Base-by-base conservation (phyloP, 2,888 invertebrate species). In the Dichetophora obliterata region DNA sequence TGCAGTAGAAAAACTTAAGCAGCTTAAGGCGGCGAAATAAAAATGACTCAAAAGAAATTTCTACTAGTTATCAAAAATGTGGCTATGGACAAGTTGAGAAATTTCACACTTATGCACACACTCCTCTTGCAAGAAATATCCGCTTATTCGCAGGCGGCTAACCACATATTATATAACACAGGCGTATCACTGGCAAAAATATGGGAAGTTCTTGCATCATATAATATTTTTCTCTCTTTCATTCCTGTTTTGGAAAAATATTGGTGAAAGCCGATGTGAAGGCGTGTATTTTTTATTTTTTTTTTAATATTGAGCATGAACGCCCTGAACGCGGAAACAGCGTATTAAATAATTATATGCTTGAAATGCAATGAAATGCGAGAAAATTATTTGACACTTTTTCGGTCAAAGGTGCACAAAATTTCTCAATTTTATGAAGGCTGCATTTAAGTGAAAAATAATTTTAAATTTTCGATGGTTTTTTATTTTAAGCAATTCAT, bases 21-120 rank as follows among this genome's bases (percentile, higher is more conserved):
- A 52, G 77, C 75, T 77, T 77, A 77, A 11, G 48, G 59, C 48
- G 59, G 37, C n/a, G 43, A n/a, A 37, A 72, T 16, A n/a, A 11
- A 48, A 16, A n/a, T 19, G 43, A 50, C 24, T 5, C 69, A 43
- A 50, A 65, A 54, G 24, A 61, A 66, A 66, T 27, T 61, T 43
- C 61, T 59, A 9, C 24, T 22, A 73, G 34, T 54, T 54, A 8
- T 54, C 24, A 34, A 24, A 43, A 50, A 5, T 57, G 66, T 74
- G 66, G 76, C 43, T 76, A 69, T 59, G 74, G 65, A 57, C 70
- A 78, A 78, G 76, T 78, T 76, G 76, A 70, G 76, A 76, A 78
- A 78, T 78, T 78, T 78, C 78, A 78, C 78, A 76, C 78, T 75
- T 70, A 14, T 34, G 3, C 22, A n/a, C 52, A 27, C 11, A 22